Evolutionary conservation across 2,797 vertebrate species (phyloP).

Genomic region (Coranthus polyacanthus): DNA sequence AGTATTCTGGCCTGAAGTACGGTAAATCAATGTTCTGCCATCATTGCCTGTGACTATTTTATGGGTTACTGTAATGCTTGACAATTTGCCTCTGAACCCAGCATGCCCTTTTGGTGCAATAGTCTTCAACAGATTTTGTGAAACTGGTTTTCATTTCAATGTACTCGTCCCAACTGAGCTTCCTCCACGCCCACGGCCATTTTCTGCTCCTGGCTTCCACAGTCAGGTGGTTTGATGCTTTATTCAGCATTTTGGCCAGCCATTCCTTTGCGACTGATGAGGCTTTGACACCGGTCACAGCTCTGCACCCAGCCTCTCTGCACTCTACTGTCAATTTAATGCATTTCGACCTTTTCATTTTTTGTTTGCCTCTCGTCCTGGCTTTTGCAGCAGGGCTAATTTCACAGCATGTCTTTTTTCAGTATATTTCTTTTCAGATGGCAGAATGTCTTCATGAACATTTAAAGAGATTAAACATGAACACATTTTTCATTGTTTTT

Average conservation of each 20-base stretch:
- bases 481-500: slow-evolving; percentile 58
- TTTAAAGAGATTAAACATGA: slow-evolving; percentile 55
- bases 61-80: background rate
- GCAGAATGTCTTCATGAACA: slow-evolving; percentile 49
- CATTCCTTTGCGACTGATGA: slow-evolving; percentile 63
- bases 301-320: slow-evolving; percentile 55
- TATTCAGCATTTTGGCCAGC: slow-evolving; percentile 64
- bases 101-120: background rate
- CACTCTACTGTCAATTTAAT: slow-evolving; percentile 67
- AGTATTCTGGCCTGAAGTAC: background rate
- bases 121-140: slow-evolving; percentile 32
- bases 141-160: slow-evolving; percentile 29
- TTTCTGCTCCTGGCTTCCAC: slow-evolving; percentile 48
- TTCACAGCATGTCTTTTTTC: slow-evolving; percentile 23
- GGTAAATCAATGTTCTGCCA: background rate
- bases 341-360: slow-evolving; percentile 55
- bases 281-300: slow-evolving; percentile 71
- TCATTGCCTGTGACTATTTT: background rate
- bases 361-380: slow-evolving; percentile 18
- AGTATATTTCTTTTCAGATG: slow-evolving; percentile 36
- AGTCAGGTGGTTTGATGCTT: slow-evolving; percentile 70
- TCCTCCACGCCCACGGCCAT: slow-evolving; percentile 34
- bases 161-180: background rate
- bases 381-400: slow-evolving; percentile 36
- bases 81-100: slow-evolving; percentile 17